Base-by-base conservation (phyloP, 1,140 invertebrate genomes). In the Papilio aristodemus region DNA sequence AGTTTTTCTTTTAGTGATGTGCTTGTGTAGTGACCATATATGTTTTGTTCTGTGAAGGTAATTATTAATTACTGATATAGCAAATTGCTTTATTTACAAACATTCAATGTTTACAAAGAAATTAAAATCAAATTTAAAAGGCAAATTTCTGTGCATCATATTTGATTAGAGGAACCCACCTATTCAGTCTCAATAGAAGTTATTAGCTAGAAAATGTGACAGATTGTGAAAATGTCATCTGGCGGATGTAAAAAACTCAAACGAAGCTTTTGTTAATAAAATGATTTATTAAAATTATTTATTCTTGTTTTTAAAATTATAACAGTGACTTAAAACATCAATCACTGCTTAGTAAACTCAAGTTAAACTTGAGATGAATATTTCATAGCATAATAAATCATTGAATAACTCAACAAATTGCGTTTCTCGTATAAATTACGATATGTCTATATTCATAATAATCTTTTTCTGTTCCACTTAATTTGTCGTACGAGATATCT, bases 31-130 rank as follows among this genome's bases (percentile, higher is more conserved):
- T 76, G 75, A 41, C 62, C 72, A 58, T 80, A 74, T 80, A 75
- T 72, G 69, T 73, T 77, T 68, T 79, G 69, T 72, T 78, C 67
- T 75, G 78, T 85, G 78, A 80, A 82, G 76, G 82, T 82, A 84
- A 83, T 78, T 84, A 79, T 74, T 71, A 70, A 73, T 60, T 32
- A 37, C 14, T 32, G n/a, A 63, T 41, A 59, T 36, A n/a, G 32
- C 36, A 38, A 62, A 39, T 62, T 59, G 57, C 36, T 59, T 62
- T 27, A 62, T 19, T 62, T 39, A 62, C 11, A 37, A 62, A 36
- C 25, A 36, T 58, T 25, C 1, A 39, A 0, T 38, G 58, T n/a
- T 36, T 17, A 17, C 38, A 60, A 8, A 50, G 43, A 50, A 50
- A 50, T 3, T 50, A 17, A 32, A 59, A 32, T 14, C 27, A 59